These are phyloP conservation scores for Lymantria monacha DNA, from an alignment of 2,888 invertebrate species.

Conservation along the genomic window DNA sequence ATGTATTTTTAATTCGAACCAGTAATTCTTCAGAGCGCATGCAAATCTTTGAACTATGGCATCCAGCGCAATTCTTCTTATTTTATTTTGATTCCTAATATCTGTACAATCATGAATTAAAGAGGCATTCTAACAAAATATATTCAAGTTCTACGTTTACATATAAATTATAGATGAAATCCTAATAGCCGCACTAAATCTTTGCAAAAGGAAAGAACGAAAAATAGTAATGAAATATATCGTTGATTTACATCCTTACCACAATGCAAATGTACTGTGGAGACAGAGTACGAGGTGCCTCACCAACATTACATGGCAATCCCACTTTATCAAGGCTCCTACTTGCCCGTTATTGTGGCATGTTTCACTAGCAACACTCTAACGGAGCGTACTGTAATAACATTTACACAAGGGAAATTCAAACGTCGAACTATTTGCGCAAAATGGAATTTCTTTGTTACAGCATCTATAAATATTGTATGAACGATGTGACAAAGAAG, in stretches of 20 bases:
- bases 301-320: constrained; percentile 44
- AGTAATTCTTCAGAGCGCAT: too few relatives aligned
- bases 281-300: constrained; percentile 10
- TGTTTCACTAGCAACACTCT: constrained; percentile 69
- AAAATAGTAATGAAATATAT: background rate
- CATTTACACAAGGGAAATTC: constrained; percentile 80
- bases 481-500: constrained; percentile 70
- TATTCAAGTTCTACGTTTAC: too few relatives aligned
- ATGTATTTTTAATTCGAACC: too few relatives aligned
- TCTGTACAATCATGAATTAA: too few relatives aligned
- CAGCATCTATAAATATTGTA: constrained; percentile 72
- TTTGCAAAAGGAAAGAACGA: too few relatives aligned
- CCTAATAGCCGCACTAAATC: too few relatives aligned
- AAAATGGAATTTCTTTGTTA: constrained; percentile 77
- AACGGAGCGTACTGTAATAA: constrained; percentile 65
- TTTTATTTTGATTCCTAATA: too few relatives aligned
- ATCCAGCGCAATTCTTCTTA: too few relatives aligned
- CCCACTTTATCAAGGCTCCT: constrained; percentile 47
- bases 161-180: too few relatives aligned
- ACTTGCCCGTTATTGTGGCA: constrained; percentile 61
- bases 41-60: too few relatives aligned
- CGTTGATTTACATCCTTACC: constrained; percentile 24
- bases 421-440: constrained; percentile 78
- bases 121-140: too few relatives aligned
- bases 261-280: constrained; percentile 34